Evolutionary conservation across 2,113 vertebrate genomes (phyloP).

Genomic region (Pelvicachromis taeniatus): DNA sequence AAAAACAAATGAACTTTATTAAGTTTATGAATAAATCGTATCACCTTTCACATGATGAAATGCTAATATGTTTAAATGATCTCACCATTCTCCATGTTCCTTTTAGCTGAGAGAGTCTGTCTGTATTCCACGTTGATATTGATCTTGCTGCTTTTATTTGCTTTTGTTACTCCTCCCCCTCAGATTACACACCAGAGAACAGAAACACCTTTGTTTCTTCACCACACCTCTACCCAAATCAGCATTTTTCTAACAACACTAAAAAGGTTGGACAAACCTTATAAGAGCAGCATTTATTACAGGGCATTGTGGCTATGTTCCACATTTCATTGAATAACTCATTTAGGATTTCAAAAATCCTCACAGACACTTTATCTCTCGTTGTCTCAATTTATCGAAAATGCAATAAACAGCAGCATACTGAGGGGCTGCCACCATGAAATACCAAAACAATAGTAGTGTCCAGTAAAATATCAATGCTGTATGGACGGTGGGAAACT

Average conservation of each 20-base stretch:
- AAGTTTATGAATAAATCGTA: accelerated
- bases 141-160: background rate
- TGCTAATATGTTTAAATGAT: background rate
- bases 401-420: background rate
- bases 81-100: conserved; percentile 25
- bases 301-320: background rate
- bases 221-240: background rate
- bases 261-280: background rate
- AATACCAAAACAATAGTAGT: background rate
- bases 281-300: background rate
- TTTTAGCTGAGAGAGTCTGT: background rate
- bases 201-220: background rate
- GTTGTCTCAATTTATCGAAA: background rate
- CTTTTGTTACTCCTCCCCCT: conserved; percentile 1
- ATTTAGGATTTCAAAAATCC: background rate
- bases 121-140: background rate
- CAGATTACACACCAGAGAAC: background rate
- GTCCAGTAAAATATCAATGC: background rate
- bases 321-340: background rate
- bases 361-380: background rate
- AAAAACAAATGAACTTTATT: background rate
- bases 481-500: background rate
- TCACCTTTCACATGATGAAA: background rate
- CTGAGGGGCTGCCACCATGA: background rate
- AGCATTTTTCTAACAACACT: background rate